These are phyloP conservation scores for Prionailurus bengalensis DNA, from an alignment of 2,113 vertebrate genomes.

Conservation along the genomic window DNA sequence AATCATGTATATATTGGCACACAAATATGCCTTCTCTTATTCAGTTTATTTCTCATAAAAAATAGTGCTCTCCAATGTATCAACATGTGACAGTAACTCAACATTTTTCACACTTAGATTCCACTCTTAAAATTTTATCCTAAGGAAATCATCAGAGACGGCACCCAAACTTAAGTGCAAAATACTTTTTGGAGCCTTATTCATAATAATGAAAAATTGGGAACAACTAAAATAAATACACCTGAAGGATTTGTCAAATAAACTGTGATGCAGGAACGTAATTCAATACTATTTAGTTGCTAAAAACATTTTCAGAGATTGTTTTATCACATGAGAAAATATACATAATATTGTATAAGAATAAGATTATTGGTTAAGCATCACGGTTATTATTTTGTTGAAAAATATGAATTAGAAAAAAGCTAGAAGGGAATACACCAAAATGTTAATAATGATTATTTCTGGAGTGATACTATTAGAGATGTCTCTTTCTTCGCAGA, in stretches of 20 bases:
- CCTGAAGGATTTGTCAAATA: background rate
- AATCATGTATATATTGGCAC: background rate
- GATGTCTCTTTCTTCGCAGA: background rate
- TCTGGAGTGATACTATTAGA: background rate
- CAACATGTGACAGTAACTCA: background rate
- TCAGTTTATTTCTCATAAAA: conserved; percentile 1
- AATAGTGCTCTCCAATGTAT: background rate
- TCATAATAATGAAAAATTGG: background rate
- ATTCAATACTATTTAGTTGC: background rate
- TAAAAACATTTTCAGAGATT: background rate
- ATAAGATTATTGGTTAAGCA: background rate
- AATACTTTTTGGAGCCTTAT: background rate
- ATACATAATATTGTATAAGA: background rate
- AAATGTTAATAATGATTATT: background rate
- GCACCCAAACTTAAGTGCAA: background rate
- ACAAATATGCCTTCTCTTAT: background rate
- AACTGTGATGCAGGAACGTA: background rate
- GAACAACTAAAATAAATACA: background rate
- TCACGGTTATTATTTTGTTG: background rate
- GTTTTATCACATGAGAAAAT: background rate
- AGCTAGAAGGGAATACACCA: background rate
- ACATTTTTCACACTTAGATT: background rate
- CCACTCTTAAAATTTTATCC: background rate
- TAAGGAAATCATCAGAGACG: background rate
- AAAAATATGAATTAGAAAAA: conserved; percentile 40